These are phyloP conservation scores for Melinopterus prodromus DNA, from an alignment of 2,888 invertebrate genomes.

Conservation along the genomic window DNA sequence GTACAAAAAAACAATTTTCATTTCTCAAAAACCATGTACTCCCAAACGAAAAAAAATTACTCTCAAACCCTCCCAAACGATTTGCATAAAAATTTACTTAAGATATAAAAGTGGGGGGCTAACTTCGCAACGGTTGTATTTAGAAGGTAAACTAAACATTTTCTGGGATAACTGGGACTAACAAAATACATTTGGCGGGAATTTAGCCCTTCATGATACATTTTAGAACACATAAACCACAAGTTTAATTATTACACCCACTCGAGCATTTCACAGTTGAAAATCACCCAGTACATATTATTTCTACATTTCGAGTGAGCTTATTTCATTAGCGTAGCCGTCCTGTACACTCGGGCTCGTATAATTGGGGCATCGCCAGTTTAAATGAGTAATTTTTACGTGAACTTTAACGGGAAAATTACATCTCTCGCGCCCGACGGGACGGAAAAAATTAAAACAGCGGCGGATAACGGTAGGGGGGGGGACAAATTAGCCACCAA, in stretches of 20 bases:
- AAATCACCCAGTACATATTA: neutral
- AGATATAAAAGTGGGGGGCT: too few relatives aligned
- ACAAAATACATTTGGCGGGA: too few relatives aligned
- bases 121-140: too few relatives aligned
- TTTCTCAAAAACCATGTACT: too few relatives aligned
- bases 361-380: neutral
- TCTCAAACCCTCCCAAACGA: too few relatives aligned
- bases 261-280: neutral
- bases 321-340: neutral
- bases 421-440: neutral
- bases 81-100: too few relatives aligned
- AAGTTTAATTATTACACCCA: neutral
- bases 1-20: too few relatives aligned
- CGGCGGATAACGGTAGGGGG: neutral
- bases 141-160: too few relatives aligned
- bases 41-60: too few relatives aligned
- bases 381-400: slow-evolving; percentile 4
- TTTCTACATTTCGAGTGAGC: neutral
- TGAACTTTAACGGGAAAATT: neutral
- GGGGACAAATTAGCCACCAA: neutral
- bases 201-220: too few relatives aligned
- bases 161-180: too few relatives aligned
- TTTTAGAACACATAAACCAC: too few relatives aligned
- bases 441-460: neutral
- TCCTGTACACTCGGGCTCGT: neutral